Base-by-base conservation (phyloP, 2,888 invertebrate species). In the Tiliacea aurago region DNA sequence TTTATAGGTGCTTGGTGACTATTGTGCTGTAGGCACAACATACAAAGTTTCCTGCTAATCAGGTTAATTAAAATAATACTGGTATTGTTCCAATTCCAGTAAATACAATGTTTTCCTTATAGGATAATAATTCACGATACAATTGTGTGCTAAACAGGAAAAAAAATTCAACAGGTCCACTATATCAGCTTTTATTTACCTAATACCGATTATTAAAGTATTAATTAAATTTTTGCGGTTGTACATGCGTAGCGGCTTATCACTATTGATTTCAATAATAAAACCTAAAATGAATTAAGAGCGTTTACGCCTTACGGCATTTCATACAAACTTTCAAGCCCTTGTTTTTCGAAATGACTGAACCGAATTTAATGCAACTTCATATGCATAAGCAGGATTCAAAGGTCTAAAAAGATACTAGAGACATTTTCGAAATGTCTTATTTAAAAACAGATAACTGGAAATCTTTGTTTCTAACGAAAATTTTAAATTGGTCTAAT, bases 61-160 rank as follows among this genome's bases (percentile, higher is more conserved):
- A 33, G 18, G 23, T 70, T 78, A 69, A 74, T 85, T 83, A 72
- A 74, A 74, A 70, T 63, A 63, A 59, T 62, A 63, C 11, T 55
- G 59, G 65, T 73, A 37, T 73, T 76, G 70, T 72, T 64, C 4
- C 18, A 65, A 23, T 72, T 69, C 10, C 41, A 70, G 63, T 73
- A 83, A 75, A 71, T 64, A 59, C 23, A 47, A 28, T 51, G 49
- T 84, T 86, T 84, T 84, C 84, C 81, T 79, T 67, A 20, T 73
- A 64, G 55, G 70, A 67, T 69, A 28, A 69, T 58, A n/a, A 64
- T 58, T 33, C 23, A 11, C 3, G 20, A 45, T 62, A 43, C 62
- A 51, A 62, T 65, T 69, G 41, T 41, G 62, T 75, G 15, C 49
- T 43, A 55, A 65, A 80, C 81, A 75, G 68, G 84, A 84, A 80